Evolutionary conservation across 2,113 vertebrate species (phyloP), one percentile per base, ranked within the genome.

Genomic region (Campylorhamphus procurvoides): DNA sequence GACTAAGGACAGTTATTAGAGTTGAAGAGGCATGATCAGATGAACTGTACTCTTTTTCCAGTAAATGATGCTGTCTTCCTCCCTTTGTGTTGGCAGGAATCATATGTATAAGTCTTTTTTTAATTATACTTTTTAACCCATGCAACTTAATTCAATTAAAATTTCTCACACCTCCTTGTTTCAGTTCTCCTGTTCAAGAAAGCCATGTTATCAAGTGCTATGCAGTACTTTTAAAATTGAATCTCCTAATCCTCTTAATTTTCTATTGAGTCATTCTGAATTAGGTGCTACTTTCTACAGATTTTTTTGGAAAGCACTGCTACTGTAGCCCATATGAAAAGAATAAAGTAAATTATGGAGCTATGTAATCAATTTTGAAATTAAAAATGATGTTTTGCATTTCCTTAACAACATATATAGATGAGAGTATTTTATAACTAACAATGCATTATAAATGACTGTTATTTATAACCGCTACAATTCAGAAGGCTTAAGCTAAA

Each of bases 211-310:
- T 76, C 23, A 80, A 93, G 15, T 49, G 18, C 25, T 74, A 7
- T 64, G 49, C n/a, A 68, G 56, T 56, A 60, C 25, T 78, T 84
- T 33, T n/a, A 89, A 64, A 85, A 90, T 55, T 50, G 66, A 86
- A 67, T 88, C 55, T 55, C 47, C 17, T 52, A 84, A 90, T 91
- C 75, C 42, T 92, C 52, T 93, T 87, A 59, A 85, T 91, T 93
- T 88, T 59, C 42, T 80, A 2, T 39, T 1, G 3, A 77, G 55
- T 62, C 3, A 3, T 73, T 91, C 66, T 67, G 42, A 67, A 25
- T 63, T 46, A 47, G 35, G 55, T 66, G 20, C 12, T 83, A 14
- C 74, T 91, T 94, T 84, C 62, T 62, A 33, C 23, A 39, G 19
- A 3, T 4, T 7, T 49, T 75, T 42, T 50, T 35, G 12, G 33